These are phyloP conservation scores for Pammene aurita DNA, from an alignment of 2,888 invertebrate genomes.

Conservation along the genomic window DNA sequence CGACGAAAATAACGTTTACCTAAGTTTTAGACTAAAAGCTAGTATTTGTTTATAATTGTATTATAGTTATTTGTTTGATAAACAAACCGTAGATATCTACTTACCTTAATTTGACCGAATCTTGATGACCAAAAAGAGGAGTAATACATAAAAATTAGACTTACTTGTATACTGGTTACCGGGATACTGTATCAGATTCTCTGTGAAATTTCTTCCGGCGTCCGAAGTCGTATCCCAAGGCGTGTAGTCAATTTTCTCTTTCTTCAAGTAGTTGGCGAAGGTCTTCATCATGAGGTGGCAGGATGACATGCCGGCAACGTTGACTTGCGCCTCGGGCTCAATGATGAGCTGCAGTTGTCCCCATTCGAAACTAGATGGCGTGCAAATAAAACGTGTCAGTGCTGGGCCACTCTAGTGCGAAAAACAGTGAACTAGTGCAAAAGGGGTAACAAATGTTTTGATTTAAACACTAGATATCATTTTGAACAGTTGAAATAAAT, in stretches of 20 bases:
- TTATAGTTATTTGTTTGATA: neutral
- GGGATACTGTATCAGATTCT: slow-evolving; percentile 86
- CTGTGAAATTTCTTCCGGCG: slow-evolving; percentile 81
- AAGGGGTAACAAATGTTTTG: no score
- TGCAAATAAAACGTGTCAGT: slow-evolving; percentile 68
- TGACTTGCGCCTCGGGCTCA: slow-evolving; percentile 86
- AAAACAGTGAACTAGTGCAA: slow-evolving; percentile 51
- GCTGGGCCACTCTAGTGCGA: slow-evolving; percentile 66
- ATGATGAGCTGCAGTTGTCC: slow-evolving; percentile 87
- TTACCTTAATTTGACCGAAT: neutral
- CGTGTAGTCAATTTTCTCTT: slow-evolving; percentile 73
- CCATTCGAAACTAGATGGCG: slow-evolving; percentile 87
- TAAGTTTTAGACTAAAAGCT: neutral
- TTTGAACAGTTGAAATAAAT: no score
- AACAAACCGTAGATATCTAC: neutral
- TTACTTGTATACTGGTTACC: slow-evolving; percentile 88
- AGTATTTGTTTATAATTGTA: neutral
- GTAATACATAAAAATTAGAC: slow-evolving; percentile 56
- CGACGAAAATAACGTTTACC: neutral
- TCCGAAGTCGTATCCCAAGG: slow-evolving; percentile 85
- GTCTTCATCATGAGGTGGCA: slow-evolving; percentile 90
- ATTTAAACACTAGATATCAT: no score
- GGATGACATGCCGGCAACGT: slow-evolving; percentile 87
- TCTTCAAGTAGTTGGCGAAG: slow-evolving; percentile 84
- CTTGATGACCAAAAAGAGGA: neutral